Percentiles rank a stretch among this genome's conserved stretches.
Evolutionary conservation across 2,797 vertebrate species (phyloP).

Genomic region (Antrozous pallidus): DNA sequence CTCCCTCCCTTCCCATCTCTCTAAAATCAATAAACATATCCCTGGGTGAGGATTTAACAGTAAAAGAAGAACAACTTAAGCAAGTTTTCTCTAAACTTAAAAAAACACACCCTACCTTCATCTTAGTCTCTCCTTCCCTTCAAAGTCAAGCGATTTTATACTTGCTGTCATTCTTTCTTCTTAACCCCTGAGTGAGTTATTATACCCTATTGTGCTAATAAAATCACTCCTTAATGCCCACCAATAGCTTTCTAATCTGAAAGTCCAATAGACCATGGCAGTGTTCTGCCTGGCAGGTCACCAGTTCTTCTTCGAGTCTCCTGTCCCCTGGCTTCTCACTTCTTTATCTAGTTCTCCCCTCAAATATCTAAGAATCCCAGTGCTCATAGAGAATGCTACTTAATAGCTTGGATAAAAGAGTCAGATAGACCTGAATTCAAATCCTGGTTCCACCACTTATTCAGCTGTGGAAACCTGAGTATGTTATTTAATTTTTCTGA

Average conservation of each 20-base stretch:
- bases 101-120: background rate
- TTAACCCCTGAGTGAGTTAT: background rate
- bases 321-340: background rate
- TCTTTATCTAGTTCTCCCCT: background rate
- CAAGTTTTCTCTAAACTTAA: background rate
- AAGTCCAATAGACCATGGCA: background rate
- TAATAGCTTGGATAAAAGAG: background rate
- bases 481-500: background rate
- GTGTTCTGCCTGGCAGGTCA: background rate
- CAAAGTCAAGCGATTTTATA: background rate
- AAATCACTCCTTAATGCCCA: background rate
- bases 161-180: background rate
- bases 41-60: background rate
- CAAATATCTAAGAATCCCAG: background rate
- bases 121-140: background rate
- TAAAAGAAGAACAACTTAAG: background rate
- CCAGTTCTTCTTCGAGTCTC: accelerated
- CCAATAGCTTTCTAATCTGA: background rate
- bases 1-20: background rate
- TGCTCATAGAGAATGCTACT: background rate
- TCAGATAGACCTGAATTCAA: background rate
- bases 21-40: background rate
- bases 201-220: background rate
- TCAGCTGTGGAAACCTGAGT: background rate
- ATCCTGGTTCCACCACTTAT: background rate